These are phyloP conservation scores for Drosophila quasianomalipes DNA, from an alignment of 2,888 invertebrate genomes.

Conservation along the genomic window DNA sequence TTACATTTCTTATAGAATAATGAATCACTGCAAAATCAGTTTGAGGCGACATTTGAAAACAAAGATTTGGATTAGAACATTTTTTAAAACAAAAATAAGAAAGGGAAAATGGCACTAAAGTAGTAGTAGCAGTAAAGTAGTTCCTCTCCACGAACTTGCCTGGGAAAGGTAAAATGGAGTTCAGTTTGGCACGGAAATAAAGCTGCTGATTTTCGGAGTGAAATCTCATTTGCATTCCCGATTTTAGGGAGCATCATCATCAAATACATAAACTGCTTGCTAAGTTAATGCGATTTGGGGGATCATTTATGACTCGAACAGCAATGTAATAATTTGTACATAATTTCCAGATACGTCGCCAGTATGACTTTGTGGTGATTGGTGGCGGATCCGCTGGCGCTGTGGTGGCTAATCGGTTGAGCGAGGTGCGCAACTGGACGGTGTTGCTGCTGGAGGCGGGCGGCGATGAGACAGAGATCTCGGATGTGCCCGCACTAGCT, in stretches of 20 bases:
- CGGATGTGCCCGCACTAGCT: conserved; percentile 94
- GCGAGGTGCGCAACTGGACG: conserved; percentile 93
- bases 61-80: neutral
- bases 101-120: neutral
- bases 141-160: no score
- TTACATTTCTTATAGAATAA: neutral
- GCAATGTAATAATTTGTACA: neutral
- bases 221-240: no score
- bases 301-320: neutral
- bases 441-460: conserved; percentile 94
- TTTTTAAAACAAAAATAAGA: neutral
- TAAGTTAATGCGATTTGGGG: neutral
- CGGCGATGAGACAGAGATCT: conserved; percentile 94
- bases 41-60: neutral
- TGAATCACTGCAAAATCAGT: neutral
- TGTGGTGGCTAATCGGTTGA: conserved; percentile 93
- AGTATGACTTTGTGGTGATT: conserved; percentile 94
- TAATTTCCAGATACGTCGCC: conserved; percentile 88
- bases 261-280: no score
- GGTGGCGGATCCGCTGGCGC: conserved; percentile 96
- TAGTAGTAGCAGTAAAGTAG: no score
- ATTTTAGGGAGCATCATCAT: no score
- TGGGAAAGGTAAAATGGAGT: neutral
- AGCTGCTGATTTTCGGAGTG: neutral
- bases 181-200: neutral